Evolutionary conservation across 2,888 invertebrate species (phyloP).

Genomic region (Portevinia maculata): DNA sequence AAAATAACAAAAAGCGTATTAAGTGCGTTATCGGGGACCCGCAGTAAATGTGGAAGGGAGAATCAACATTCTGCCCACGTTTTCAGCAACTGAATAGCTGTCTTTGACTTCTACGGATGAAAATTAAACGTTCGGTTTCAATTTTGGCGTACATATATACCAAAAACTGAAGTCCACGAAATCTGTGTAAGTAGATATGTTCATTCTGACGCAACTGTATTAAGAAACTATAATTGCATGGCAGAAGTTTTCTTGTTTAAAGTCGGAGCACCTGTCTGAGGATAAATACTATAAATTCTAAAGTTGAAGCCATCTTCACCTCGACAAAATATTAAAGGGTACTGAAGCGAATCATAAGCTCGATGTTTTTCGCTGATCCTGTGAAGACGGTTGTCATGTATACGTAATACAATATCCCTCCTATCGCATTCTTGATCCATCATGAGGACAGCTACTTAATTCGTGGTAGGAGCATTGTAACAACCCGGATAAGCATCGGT

Average conservation of each 20-base stretch:
- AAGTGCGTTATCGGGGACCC: slow-evolving; percentile 17
- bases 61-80: slow-evolving; percentile 31
- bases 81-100: background rate
- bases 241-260: background rate
- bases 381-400: background rate
- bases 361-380: slow-evolving; percentile 5
- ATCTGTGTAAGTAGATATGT: background rate
- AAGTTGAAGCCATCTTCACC: slow-evolving; percentile 12
- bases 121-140: background rate
- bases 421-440: slow-evolving; percentile 1
- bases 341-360: slow-evolving; percentile 7
- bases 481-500: background rate
- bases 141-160: slow-evolving; percentile 5
- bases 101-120: slow-evolving; percentile 2
- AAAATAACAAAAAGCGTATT: slow-evolving; percentile 25
- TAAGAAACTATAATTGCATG: background rate
- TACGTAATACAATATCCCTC: slow-evolving; percentile 1
- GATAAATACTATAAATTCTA: background rate
- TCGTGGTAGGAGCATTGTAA: background rate
- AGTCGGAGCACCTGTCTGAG: background rate
- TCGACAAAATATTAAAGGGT: slow-evolving; percentile 5
- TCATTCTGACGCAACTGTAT: background rate
- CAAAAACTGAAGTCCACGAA: background rate
- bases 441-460: background rate
- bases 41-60: slow-evolving; percentile 19